Percentiles rank a stretch among this genome's conserved stretches.
Evolutionary conservation across 1,140 invertebrate species (phyloP).

Genomic region (Zaprionus inermis): DNA sequence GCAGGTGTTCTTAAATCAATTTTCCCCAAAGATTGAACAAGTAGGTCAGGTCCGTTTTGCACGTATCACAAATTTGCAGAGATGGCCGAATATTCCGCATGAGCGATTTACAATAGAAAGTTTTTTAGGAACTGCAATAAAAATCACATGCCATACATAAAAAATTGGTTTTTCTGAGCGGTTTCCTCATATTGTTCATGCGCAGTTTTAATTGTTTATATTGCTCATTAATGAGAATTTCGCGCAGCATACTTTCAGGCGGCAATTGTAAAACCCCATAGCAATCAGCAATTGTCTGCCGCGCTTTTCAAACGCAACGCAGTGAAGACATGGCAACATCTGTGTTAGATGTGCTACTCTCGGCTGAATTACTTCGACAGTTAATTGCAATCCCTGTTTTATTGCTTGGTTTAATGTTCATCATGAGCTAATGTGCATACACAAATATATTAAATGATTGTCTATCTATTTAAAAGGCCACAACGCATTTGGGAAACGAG

Average conservation of each 20-base stretch:
- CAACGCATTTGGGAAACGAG: conserved; percentile 19
- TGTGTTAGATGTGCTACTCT: neutral
- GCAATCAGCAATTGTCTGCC: neutral
- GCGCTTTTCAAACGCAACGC: neutral
- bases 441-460: neutral
- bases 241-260: conserved; percentile 55
- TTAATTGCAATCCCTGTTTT: conserved; percentile 49
- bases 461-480: neutral
- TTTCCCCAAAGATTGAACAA: neutral
- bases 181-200: neutral
- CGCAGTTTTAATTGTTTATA: neutral
- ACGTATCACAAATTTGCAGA: neutral
- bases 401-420: conserved; percentile 45
- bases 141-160: neutral
- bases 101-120: neutral
- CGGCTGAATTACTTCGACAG: conserved; percentile 55
- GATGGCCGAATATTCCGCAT: neutral
- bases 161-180: neutral
- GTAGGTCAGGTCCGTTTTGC: neutral
- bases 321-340: neutral
- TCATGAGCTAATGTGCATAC: conserved; percentile 4
- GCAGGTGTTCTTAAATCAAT: neutral
- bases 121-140: conserved; percentile 10
- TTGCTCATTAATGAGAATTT: neutral
- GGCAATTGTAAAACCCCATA: conserved; percentile 7